These are phyloP conservation scores for Drosophila prosaltans DNA, from an alignment of 1,140 invertebrate genomes.

Conservation along the genomic window DNA sequence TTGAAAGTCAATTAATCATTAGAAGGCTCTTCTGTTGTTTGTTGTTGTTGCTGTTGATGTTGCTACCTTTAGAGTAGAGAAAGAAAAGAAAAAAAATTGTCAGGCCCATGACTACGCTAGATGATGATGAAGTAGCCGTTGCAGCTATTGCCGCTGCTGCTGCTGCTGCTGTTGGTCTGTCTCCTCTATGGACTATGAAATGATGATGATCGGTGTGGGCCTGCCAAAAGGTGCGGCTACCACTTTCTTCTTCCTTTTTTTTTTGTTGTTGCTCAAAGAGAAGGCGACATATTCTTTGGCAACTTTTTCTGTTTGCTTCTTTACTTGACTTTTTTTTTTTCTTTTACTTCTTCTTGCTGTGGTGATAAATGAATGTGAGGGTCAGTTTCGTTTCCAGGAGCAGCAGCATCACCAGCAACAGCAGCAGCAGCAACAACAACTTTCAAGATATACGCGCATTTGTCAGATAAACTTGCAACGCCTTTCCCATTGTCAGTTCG, in stretches of 20 bases:
- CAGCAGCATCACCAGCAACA: conserved; percentile 15
- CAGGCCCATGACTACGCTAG: conserved; percentile 71
- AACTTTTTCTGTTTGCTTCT: conserved; percentile 9
- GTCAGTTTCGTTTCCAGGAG: conserved; percentile 60
- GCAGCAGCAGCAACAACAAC: conserved; percentile 53
- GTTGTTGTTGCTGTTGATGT: conserved; percentile 44
- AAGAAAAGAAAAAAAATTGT: conserved; percentile 57
- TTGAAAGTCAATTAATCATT: conserved; percentile 83
- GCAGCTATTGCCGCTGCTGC: conserved; percentile 38
- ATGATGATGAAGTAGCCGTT: conserved; percentile 73
- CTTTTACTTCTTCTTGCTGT: conserved; percentile 11
- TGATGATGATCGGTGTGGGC: conserved; percentile 9
- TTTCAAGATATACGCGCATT: conserved; percentile 79
- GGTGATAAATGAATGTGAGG: conserved; percentile 79
- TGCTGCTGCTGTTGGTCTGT: conserved; percentile 26
- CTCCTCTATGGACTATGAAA: conserved; percentile 13
- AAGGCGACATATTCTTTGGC: conserved; percentile 50
- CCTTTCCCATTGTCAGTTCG: conserved; percentile 74
- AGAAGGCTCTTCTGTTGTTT: conserved; percentile 62
- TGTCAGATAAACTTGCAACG: conserved; percentile 77
- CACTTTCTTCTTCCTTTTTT: conserved; percentile 46
- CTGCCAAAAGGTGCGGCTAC: conserved; percentile 20
- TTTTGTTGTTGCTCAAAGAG: conserved; percentile 8
- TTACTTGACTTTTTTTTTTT: background rate
- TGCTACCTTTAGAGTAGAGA: conserved; percentile 52